Evolutionary conservation across 2,113 vertebrate genomes (phyloP).

Genomic region (Mola mola): DNA sequence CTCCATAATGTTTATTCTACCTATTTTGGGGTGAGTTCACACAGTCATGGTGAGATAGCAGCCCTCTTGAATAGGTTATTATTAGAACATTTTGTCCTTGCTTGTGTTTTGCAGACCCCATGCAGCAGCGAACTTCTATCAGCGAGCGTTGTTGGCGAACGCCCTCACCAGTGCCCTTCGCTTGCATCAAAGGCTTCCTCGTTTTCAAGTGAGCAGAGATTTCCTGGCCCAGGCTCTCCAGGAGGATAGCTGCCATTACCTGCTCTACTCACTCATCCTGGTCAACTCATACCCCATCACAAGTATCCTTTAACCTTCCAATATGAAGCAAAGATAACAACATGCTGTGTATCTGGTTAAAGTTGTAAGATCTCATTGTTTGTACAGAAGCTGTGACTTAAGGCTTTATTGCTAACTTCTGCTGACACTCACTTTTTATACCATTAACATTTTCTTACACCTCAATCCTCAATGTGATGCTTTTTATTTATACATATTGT

Average conservation of each 20-base stretch:
- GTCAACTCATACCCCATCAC: conserved; percentile 98
- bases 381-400: too few species aligned
- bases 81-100: background rate
- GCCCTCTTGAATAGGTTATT: background rate
- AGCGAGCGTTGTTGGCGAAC: conserved; percentile 95
- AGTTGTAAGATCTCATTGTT: background rate
- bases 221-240: conserved; percentile 94
- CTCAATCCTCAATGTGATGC: too few species aligned
- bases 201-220: conserved; percentile 93
- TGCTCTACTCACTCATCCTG: conserved; percentile 97
- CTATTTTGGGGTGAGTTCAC: conserved; percentile 91
- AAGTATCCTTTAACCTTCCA: conserved; percentile 88
- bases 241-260: conserved; percentile 98
- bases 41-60: background rate
- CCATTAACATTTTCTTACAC: too few species aligned
- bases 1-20: conserved; percentile 96
- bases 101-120: conserved; percentile 86
- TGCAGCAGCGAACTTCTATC: conserved; percentile 96
- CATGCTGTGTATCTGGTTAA: background rate
- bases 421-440: too few species aligned
- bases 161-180: conserved; percentile 96
- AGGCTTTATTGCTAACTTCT: too few species aligned
- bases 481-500: too few species aligned
- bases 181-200: conserved; percentile 93
- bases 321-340: background rate